These are phyloP conservation scores for Exaiptasia diaphana DNA, from an alignment of 64 coral and sea anemone genomes.

Conservation along the genomic window DNA sequence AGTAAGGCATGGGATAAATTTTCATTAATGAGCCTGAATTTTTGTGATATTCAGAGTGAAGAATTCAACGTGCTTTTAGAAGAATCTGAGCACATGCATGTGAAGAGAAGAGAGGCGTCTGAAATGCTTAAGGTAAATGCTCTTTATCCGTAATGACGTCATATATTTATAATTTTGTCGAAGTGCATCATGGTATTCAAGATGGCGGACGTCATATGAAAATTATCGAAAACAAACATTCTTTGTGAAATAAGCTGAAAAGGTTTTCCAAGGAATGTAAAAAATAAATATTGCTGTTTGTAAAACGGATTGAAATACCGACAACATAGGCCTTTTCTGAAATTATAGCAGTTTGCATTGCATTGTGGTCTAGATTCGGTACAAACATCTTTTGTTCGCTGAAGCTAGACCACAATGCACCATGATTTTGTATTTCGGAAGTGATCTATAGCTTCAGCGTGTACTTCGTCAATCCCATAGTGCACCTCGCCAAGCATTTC, in stretches of 20 bases:
- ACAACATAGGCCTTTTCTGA: neutral
- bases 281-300: neutral
- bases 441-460: too few species aligned
- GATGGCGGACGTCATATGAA: neutral
- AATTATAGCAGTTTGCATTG: too few species aligned
- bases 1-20: too few species aligned
- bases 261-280: neutral
- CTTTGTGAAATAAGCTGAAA: neutral
- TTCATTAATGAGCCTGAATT: neutral
- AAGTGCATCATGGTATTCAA: neutral
- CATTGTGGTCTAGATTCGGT: too few species aligned
- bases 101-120: constrained; percentile 83
- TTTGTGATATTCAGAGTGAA: constrained; percentile 63
- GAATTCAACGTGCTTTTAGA: constrained; percentile 81
- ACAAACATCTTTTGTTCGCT: too few species aligned
- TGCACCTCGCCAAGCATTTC: too few species aligned
- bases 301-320: neutral
- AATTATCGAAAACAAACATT: neutral
- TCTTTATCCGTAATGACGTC: neutral
- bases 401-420: too few species aligned
- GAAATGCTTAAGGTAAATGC: constrained; percentile 99
- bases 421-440: too few species aligned
- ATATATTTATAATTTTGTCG: neutral
- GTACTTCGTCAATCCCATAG: too few species aligned
- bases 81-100: constrained; percentile 96